Conservation (phyloP, 1,140 invertebrate species). For the Lasioglossum albipes region DNA sequence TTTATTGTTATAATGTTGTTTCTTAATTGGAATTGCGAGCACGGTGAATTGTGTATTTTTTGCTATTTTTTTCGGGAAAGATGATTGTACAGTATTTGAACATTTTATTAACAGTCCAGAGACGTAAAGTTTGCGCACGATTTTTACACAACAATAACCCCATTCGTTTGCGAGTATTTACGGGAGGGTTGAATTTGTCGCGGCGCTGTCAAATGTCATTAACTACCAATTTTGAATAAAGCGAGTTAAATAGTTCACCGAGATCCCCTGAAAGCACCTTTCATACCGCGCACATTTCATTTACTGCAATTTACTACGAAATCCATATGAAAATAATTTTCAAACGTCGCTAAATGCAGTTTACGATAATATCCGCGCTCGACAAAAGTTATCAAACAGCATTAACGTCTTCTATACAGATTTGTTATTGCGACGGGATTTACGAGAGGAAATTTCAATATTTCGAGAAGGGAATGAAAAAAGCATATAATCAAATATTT, state of each 20-base stretch:
- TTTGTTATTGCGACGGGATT: slow-evolving; percentile 13
- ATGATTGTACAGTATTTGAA: neutral
- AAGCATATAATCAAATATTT: neutral
- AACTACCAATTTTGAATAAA: slow-evolving; percentile 45
- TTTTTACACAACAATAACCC: slow-evolving; percentile 17
- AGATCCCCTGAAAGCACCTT: slow-evolving; percentile 45
- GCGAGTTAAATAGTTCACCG: slow-evolving; percentile 41
- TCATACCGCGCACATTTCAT: slow-evolving; percentile 41
- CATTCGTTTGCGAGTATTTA: slow-evolving; percentile 37
- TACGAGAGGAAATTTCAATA: neutral
- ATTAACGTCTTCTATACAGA: slow-evolving; percentile 32
- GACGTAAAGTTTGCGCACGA: neutral
- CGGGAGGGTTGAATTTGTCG: slow-evolving; percentile 26
- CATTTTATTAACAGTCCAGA: neutral
- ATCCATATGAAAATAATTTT: slow-evolving; percentile 48
- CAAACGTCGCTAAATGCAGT: slow-evolving; percentile 45
- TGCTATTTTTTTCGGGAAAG: neutral
- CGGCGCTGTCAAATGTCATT: slow-evolving; percentile 42
- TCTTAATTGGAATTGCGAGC: neutral
- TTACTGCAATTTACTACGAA: slow-evolving; percentile 44
- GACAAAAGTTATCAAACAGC: slow-evolving; percentile 45
- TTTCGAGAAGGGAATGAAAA: neutral
- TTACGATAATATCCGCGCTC: slow-evolving; percentile 33
- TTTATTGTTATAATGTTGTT: neutral
- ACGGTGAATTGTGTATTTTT: neutral